These are phyloP conservation scores for Alosa sapidissima DNA, from an alignment of 2,797 vertebrate genomes.

Conservation along the genomic window DNA sequence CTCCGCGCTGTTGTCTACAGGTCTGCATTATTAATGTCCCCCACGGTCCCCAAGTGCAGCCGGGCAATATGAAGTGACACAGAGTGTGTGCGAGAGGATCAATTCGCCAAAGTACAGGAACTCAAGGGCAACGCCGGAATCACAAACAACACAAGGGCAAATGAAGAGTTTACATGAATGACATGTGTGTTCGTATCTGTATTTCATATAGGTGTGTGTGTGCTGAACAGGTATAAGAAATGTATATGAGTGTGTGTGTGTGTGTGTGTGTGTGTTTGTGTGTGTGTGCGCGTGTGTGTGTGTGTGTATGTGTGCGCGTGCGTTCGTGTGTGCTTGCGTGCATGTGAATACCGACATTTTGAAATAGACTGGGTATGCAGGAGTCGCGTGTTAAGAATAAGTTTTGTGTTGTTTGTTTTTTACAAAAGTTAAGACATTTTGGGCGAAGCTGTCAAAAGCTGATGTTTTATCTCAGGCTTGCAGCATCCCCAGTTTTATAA, in stretches of 20 bases:
- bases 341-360: neutral
- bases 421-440: neutral
- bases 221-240: neutral
- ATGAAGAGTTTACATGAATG: neutral
- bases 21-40: conserved; percentile 58
- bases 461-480: conserved; percentile 10
- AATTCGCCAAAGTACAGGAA: conserved; percentile 39
- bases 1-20: conserved; percentile 48
- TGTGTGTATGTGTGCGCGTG: neutral
- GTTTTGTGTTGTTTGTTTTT: neutral
- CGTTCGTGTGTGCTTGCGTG: neutral
- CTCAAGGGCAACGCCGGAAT: conserved; percentile 31
- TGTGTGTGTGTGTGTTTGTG: neutral
- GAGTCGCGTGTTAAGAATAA: no score
- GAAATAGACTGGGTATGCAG: no score
- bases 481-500: neutral
- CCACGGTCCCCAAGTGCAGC: conserved; percentile 42
- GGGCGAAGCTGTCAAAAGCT: neutral
- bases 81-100: conserved; percentile 44
- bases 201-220: neutral
- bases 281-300: neutral
- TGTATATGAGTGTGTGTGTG: neutral
- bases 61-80: conserved; percentile 48
- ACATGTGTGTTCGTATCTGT: neutral
- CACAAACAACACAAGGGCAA: conserved; percentile 28